phyloP scores from a whole-genome alignment of 2,797 vertebrate genomes.

The Botia almorhae region DNA sequence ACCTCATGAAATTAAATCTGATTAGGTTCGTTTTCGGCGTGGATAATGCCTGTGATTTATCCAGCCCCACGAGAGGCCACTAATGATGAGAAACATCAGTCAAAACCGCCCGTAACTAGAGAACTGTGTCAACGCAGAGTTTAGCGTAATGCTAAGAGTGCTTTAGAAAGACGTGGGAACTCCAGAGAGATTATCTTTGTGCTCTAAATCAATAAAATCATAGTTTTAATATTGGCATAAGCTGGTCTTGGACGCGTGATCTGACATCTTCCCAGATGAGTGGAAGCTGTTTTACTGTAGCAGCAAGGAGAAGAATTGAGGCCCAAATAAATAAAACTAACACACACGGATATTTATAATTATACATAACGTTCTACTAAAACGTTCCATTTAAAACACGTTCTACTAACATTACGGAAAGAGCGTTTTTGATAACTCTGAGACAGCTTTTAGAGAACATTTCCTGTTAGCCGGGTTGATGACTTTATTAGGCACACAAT shows the following conservation, averaged over 20 bases:
- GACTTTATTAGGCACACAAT: no score
- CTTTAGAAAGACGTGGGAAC: slow-evolving; percentile 12
- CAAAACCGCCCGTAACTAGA: slow-evolving; percentile 62
- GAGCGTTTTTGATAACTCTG: no score
- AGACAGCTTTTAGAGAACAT: no score
- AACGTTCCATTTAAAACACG: no score
- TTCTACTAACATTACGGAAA: no score
- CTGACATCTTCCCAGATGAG: not conserved
- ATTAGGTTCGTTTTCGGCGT: slow-evolving; percentile 72
- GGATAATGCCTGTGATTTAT: slow-evolving; percentile 73
- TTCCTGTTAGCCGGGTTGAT: no score
- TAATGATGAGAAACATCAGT: slow-evolving; percentile 76
- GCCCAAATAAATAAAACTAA: not conserved
- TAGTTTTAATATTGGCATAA: slow-evolving; percentile 16
- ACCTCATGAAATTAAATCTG: slow-evolving; percentile 76
- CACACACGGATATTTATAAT: no score
- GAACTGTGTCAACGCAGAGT: slow-evolving; percentile 57
- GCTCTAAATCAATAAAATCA: slow-evolving; percentile 25
- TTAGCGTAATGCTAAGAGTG: slow-evolving; percentile 46
- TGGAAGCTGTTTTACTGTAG: not conserved
- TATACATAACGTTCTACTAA: no score
- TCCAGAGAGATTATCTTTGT: slow-evolving; percentile 1
- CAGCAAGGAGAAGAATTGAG: no score
- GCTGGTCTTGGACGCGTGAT: not conserved
- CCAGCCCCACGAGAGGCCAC: slow-evolving; percentile 66